Evolutionary conservation across 2,888 invertebrate genomes (phyloP).

Genomic region (Andrena bucephala): DNA sequence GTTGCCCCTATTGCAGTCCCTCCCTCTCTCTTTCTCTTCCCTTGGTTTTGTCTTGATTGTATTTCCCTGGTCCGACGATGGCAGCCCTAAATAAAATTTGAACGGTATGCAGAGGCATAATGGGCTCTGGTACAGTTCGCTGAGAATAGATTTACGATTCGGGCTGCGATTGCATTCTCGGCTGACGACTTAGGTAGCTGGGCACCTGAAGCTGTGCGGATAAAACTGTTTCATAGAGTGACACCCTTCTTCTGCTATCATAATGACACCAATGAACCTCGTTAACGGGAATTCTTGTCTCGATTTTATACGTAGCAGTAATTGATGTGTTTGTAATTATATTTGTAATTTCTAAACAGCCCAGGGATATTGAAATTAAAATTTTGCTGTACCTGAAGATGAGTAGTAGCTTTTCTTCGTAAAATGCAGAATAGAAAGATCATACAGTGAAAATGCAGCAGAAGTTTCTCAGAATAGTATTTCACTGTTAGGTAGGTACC

Average conservation of each 20-base stretch:
- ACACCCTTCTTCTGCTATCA: neutral
- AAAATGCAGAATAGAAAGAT: too few relatives aligned
- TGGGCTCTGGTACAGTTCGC: conserved; percentile 49
- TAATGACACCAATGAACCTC: neutral
- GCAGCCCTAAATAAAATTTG: conserved; percentile 72
- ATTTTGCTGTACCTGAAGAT: too few relatives aligned
- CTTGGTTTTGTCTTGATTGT: conserved; percentile 24
- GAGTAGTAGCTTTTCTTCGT: too few relatives aligned
- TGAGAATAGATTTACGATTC: conserved; percentile 55
- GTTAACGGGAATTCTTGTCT: neutral
- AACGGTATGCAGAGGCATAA: conserved; percentile 60
- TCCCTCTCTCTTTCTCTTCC: neutral
- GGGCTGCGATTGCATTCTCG: conserved; percentile 3
- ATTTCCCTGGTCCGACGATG: conserved; percentile 18
- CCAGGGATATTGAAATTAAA: too few relatives aligned
- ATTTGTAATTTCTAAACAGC: neutral
- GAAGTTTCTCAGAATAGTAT: conserved; percentile 10
- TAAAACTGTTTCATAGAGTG: neutral
- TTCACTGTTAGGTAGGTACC: too few relatives aligned
- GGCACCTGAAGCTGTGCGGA: neutral
- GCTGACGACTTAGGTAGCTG: neutral
- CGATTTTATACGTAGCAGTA: neutral
- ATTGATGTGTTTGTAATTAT: neutral
- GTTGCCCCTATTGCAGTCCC: conserved; percentile 23
- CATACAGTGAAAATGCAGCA: neutral